Conservation (phyloP, 2,797 vertebrate genomes). For the Apodemus agrarius region DNA sequence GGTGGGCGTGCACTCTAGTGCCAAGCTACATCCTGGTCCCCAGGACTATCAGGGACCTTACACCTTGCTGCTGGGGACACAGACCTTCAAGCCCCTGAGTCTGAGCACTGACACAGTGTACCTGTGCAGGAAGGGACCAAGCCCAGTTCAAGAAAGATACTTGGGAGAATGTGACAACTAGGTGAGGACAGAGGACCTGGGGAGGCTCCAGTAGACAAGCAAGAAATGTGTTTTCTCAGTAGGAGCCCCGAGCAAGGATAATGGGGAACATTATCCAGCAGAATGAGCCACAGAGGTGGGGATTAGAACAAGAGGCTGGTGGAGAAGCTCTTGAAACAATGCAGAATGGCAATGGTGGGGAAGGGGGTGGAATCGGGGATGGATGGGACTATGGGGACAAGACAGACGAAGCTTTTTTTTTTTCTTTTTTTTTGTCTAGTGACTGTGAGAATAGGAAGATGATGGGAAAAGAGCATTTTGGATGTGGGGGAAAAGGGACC, state of each 20-base stretch:
- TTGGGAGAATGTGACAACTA: neutral
- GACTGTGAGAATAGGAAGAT: neutral
- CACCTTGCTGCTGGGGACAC: too few species aligned
- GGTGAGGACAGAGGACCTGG: neutral
- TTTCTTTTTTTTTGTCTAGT: neutral
- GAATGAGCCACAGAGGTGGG: neutral
- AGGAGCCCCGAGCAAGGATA: neutral
- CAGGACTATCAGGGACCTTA: neutral
- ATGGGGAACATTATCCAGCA: neutral
- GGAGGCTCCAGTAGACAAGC: neutral
- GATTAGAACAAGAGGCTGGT: neutral
- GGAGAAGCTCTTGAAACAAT: neutral
- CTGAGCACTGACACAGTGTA: neutral
- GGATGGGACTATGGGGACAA: neutral
- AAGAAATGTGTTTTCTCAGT: neutral
- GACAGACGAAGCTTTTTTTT: neutral
- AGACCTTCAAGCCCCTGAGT: neutral
- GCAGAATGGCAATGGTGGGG: neutral
- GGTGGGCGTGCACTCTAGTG: neutral
- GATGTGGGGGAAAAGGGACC: too few species aligned
- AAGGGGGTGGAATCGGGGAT: neutral
- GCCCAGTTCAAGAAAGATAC: neutral
- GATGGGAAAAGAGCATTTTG: neutral
- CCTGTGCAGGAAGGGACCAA: neutral
- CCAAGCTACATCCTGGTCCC: neutral